Evolutionary conservation across 35 echinoderm and acorn worm genomes (phyloP).

Genomic region (Acanthaster planci): DNA sequence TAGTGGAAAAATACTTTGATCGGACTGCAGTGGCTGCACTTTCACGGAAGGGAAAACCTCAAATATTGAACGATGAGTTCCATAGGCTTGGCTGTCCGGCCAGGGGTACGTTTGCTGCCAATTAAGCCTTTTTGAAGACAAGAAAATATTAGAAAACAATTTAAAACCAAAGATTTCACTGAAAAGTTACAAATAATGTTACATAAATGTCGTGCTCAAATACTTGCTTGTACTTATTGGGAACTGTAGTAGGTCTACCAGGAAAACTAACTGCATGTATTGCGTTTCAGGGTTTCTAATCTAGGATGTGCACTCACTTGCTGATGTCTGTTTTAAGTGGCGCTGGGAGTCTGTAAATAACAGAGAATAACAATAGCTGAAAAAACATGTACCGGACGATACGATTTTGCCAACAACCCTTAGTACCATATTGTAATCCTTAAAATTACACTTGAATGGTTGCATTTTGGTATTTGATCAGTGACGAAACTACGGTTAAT

Average conservation of each 20-base stretch:
- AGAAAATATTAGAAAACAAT: neutral
- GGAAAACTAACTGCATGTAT: too few relatives aligned
- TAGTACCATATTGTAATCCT: too few relatives aligned
- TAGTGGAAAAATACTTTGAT: neutral
- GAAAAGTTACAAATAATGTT: too few relatives aligned
- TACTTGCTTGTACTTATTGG: too few relatives aligned
- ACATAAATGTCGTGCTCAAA: too few relatives aligned
- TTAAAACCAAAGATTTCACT: too few relatives aligned
- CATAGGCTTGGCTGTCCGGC: conserved; percentile 81
- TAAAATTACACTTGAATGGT: too few relatives aligned
- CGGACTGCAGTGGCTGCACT: neutral
- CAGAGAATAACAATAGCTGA: neutral
- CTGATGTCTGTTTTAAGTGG: conserved; percentile 40
- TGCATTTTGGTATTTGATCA: too few relatives aligned
- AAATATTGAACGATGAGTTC: conserved; percentile 76
- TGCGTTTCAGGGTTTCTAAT: neutral
- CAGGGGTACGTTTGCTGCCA: conserved; percentile 65
- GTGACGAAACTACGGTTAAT: too few relatives aligned
- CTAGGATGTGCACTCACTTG: conserved; percentile 14
- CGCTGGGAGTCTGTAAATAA: conserved; percentile 45
- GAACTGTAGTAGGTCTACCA: too few relatives aligned
- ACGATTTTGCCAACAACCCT: neutral
- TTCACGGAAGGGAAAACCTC: conserved; percentile 71
- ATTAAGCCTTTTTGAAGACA: conserved; percentile 21
- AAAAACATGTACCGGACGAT: neutral